These are phyloP conservation scores for Microcebus murinus DNA, from an alignment of 2,113 vertebrate species.

Conservation along the genomic window DNA sequence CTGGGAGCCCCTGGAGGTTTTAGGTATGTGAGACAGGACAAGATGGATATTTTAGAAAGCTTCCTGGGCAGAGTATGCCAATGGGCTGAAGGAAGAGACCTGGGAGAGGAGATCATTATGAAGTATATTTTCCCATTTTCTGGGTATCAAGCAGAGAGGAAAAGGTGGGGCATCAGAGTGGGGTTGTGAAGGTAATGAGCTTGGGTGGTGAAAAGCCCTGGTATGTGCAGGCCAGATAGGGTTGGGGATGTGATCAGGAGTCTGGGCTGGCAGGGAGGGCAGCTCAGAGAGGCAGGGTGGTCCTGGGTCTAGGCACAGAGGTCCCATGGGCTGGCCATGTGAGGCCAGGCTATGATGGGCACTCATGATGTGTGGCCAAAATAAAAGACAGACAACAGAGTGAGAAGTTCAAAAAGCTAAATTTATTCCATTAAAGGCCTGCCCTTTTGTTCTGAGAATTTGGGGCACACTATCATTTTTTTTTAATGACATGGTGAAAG, in stretches of 20 bases:
- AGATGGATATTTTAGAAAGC: not conserved
- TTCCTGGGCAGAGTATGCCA: not conserved
- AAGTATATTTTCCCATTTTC: not conserved
- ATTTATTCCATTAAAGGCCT: not conserved
- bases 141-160: not conserved
- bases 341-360: not conserved
- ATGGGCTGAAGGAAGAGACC: not conserved
- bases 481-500: not conserved
- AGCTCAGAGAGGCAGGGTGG: not conserved
- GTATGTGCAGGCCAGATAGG: not conserved
- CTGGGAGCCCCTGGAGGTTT: conserved; percentile 16
- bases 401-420: not conserved
- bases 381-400: not conserved
- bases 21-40: not conserved
- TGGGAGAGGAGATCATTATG: not conserved
- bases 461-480: not conserved
- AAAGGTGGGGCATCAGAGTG: not conserved
- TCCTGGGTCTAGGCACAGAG: not conserved
- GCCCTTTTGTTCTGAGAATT: not conserved
- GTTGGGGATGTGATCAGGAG: not conserved
- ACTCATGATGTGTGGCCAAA: not conserved
- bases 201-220: not conserved
- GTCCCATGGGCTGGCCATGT: not conserved
- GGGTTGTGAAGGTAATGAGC: not conserved
- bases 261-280: not conserved